Percentiles rank a stretch among this genome's conserved stretches.
Evolutionary conservation across 30 jellyfish, hydroid and myxozoan species (phyloP).

Genomic region (Hydractinia symbiolongicarpus): DNA sequence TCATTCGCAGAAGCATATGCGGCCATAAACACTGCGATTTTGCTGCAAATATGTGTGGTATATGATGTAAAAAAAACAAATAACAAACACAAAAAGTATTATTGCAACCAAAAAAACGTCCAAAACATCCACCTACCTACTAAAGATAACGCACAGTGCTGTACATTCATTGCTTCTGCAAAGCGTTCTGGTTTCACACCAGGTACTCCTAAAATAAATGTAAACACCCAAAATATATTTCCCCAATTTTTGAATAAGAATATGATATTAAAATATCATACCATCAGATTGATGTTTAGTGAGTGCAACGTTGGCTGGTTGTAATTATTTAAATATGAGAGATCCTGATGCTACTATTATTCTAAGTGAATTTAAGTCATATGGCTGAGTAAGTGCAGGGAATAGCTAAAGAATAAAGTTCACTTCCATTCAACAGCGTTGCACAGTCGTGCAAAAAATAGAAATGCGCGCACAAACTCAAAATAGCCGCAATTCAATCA

Average conservation of each 20-base stretch:
- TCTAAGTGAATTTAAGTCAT: too few species aligned
- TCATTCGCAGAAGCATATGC: too few species aligned
- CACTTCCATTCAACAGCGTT: too few species aligned
- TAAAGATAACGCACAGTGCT: slow-evolving; percentile 98
- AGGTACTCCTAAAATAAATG: slow-evolving; percentile 73
- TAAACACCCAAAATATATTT: not conserved
- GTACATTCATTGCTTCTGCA: slow-evolving; percentile 86
- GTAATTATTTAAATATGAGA: not conserved
- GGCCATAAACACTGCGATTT: too few species aligned
- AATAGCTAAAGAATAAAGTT: too few species aligned
- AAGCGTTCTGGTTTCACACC: slow-evolving; percentile 94
- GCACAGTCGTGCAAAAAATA: too few species aligned
- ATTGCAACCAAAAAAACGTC: not conserved
- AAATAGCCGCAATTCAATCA: too few species aligned
- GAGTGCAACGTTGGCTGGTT: not conserved
- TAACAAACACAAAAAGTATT: too few species aligned
- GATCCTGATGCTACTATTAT: not conserved
- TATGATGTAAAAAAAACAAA: not conserved
- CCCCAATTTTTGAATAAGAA: not conserved
- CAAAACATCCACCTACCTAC: slow-evolving; percentile 68
- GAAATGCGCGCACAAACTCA: too few species aligned
- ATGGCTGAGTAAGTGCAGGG: too few species aligned
- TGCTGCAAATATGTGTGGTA: too few species aligned
- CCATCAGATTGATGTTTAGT: not conserved
- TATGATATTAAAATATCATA: not conserved